These are phyloP conservation scores for Microvelia longipes DNA, from an alignment of 1,140 invertebrate species.

Conservation along the genomic window DNA sequence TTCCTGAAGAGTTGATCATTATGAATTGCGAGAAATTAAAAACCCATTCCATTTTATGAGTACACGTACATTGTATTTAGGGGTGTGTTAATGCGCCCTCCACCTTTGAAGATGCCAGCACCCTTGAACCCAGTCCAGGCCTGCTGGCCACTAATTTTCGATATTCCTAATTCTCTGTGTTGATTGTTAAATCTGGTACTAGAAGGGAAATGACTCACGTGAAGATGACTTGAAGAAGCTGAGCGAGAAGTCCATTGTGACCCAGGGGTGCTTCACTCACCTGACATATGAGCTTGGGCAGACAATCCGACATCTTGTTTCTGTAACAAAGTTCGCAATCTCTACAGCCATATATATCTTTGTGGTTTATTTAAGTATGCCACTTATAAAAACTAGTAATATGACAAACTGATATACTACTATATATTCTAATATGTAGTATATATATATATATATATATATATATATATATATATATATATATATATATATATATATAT, in stretches of 20 bases:
- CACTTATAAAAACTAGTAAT: too few relatives aligned
- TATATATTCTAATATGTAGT: too few relatives aligned
- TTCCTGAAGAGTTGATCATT: too few relatives aligned
- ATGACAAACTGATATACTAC: too few relatives aligned
- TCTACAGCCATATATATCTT: too few relatives aligned
- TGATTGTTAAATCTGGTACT: background rate
- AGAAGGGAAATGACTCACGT: conserved; percentile 11
- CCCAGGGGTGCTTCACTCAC: conserved; percentile 10
- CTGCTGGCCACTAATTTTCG: background rate
- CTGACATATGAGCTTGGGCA: conserved; percentile 15
- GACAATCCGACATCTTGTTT: conserved; percentile 4
- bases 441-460: too few relatives aligned
- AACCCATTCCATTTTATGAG: background rate
- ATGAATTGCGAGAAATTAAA: background rate
- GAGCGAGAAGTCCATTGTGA: conserved; percentile 14
- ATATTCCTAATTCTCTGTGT: background rate
- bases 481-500: too few relatives aligned
- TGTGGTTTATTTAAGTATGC: too few relatives aligned
- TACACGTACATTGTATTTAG: background rate
- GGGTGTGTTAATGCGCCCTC: too few relatives aligned
- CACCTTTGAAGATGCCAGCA: too few relatives aligned
- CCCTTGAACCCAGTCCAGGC: background rate
- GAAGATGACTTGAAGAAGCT: conserved; percentile 15
- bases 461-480: too few relatives aligned
- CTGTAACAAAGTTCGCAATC: background rate